phyloP scores from a whole-genome alignment of 2,113 vertebrate genomes.

The Lophochroa leadbeateri region DNA sequence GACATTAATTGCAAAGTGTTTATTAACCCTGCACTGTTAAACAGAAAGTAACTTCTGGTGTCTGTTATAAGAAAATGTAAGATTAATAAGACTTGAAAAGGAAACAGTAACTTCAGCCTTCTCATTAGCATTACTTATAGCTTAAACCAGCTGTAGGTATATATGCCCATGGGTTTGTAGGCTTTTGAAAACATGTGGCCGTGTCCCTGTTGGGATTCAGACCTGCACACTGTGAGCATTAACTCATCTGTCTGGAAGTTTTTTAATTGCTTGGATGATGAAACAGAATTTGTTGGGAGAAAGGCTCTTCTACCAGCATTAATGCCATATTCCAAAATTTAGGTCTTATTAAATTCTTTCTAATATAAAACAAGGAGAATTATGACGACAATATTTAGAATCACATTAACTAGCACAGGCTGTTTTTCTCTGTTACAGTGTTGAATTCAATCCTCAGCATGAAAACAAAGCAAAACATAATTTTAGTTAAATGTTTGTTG shows the following conservation, averaged over 20 bases:
- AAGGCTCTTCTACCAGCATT: not conserved
- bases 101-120: not conserved
- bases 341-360: not conserved
- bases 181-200: not conserved
- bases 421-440: constrained; percentile 15
- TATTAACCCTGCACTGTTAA: constrained; percentile 27
- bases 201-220: not conserved
- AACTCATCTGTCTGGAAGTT: not conserved
- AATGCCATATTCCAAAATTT: not conserved
- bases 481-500: constrained; percentile 67
- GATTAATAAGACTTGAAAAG: not conserved
- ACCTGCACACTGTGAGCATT: not conserved
- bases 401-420: not conserved
- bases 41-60: not conserved
- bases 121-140: not conserved
- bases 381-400: not conserved
- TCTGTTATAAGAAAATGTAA: not conserved
- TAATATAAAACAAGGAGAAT: not conserved
- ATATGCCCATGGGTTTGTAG: not conserved
- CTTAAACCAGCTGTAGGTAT: not conserved
- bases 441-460: constrained; percentile 40
- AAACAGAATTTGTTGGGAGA: not conserved
- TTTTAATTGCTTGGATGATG: not conserved
- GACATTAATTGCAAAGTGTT: not conserved
- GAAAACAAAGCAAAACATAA: constrained; percentile 57